Conservation (phyloP, 2,797 vertebrate genomes). For the Lophotriccus pileatus region DNA sequence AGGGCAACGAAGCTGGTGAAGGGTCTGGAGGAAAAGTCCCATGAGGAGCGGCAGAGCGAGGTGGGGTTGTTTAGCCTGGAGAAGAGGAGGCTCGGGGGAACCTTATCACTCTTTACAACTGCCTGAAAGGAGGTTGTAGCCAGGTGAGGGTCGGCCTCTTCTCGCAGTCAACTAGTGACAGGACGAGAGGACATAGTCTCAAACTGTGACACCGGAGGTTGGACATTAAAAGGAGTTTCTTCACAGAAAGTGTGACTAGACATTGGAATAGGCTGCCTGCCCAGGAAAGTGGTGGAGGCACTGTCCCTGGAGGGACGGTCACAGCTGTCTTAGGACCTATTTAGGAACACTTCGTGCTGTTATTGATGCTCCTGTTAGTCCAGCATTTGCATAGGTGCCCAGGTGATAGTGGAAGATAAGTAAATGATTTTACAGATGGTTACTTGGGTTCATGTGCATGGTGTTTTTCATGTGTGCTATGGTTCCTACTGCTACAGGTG, state of each 20-base stretch:
- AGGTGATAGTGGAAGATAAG: neutral
- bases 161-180: rapidly evolving
- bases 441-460: rapidly evolving
- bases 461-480: neutral
- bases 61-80: neutral
- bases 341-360: neutral
- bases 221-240: neutral
- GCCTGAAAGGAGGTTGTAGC: neutral
- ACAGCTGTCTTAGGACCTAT: neutral
- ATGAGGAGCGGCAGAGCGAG: rapidly evolving
- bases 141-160: rapidly evolving
- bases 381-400: neutral
- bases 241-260: neutral
- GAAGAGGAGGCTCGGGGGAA: neutral
- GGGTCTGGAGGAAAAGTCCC: neutral
- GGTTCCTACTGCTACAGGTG: neutral
- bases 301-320: neutral
- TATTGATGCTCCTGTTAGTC: neutral
- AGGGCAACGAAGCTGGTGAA: neutral
- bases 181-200: neutral
- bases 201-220: too few species aligned
- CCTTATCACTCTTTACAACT: rapidly evolving
- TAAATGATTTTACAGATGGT: neutral
- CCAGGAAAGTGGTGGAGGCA: neutral
- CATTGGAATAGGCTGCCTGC: neutral